Base-by-base conservation (phyloP, 2,113 vertebrate genomes). In the Ceyx melanurus region DNA sequence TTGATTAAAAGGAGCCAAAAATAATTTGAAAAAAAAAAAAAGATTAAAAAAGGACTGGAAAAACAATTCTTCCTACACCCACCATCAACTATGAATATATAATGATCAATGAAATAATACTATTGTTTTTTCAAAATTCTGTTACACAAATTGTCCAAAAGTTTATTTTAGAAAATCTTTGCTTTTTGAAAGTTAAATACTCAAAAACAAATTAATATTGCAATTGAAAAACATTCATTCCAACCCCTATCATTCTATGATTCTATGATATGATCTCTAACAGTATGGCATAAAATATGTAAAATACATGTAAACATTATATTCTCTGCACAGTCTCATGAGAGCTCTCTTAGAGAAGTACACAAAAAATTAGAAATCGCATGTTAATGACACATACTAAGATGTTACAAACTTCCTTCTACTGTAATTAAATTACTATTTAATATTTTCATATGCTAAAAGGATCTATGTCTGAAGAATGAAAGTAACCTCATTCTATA, bases 401-500 rank as follows among this genome's bases (percentile, higher is more conserved):
- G 7, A 75, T 35, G 7, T 20, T 91, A 94, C 10, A 81, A 86
- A 86, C 83, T 86, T 40, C 46, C 40, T 90, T 43, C 35, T 91
- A 54, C n/a, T 82, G 23, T 40, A 84, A 64, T 56, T 82, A 43
- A 67, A 60, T 43, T 73, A 89, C 22, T 74, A 84, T 73, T 89
- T 31, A 84, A 43, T 7, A 5, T 57, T 73, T 56, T 62, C 15
- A 33, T 58, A 56, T 22, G 48, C 84, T 78, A 79, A 51, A 64
- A 83, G 2, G 16, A 54, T 31, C 87, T 94, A 91, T 42, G 72
- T 51, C 66, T 91, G 96, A 89, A 92, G 50, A 23, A 66, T 1
- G 9, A 94, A 70, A 67, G 54, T 11, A 53, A 88, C 37, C 76
- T 93, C 93, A 60, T 87, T 91, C 95, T 96, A 92, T 28, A 42